phyloP scores from a whole-genome alignment of 2,797 vertebrate genomes.

The Eurystomus glaucurus region DNA sequence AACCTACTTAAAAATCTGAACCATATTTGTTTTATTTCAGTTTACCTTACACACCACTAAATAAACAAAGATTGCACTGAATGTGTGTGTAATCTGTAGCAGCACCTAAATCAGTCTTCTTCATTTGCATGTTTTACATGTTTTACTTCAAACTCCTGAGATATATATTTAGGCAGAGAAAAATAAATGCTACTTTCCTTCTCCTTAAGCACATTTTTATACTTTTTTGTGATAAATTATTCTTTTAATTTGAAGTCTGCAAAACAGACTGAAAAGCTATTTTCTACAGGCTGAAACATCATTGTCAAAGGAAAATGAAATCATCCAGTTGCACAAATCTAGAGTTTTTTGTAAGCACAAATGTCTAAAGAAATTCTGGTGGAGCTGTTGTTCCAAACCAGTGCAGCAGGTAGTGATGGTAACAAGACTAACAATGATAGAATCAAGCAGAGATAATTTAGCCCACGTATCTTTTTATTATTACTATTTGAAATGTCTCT shows the following conservation, averaged over 20 bases:
- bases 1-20: not conserved
- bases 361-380: not conserved
- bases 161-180: not conserved
- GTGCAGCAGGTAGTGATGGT: constrained; percentile 37
- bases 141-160: constrained; percentile 21
- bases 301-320: constrained; percentile 71
- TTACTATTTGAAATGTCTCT: not conserved
- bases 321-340: not conserved
- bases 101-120: not conserved
- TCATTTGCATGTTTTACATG: constrained; percentile 21
- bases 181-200: constrained; percentile 33
- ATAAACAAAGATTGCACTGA: not conserved
- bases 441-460: constrained; percentile 14
- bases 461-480: not conserved
- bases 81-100: not conserved
- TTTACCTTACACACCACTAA: not conserved
- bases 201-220: constrained; percentile 41
- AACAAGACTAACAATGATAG: not conserved
- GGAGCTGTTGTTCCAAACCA: not conserved
- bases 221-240: constrained; percentile 28
- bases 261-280: constrained; percentile 55
- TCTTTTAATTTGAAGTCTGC: constrained; percentile 66
- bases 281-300: constrained; percentile 51
- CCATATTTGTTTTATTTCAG: not conserved
- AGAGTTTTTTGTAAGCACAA: not conserved